These are phyloP conservation scores for Orchestia grillus DNA, from an alignment of 1,140 invertebrate genomes.

Conservation along the genomic window DNA sequence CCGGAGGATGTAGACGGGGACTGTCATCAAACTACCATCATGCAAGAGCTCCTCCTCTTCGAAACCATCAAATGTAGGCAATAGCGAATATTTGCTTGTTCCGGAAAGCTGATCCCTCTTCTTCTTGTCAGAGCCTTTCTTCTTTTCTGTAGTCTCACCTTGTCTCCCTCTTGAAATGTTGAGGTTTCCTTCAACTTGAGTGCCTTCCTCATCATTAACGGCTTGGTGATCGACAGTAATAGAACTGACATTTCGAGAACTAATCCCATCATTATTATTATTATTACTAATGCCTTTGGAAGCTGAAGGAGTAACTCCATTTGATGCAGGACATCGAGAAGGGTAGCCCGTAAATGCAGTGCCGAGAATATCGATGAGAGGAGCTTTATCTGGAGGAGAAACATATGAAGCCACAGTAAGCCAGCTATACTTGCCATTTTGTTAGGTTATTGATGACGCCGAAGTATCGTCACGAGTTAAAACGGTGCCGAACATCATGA, in stretches of 20 bases:
- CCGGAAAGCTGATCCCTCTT: neutral
- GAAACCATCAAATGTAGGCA: neutral
- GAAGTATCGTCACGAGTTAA: neutral
- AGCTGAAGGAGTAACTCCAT: neutral
- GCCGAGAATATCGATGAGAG: slow-evolving; percentile 15
- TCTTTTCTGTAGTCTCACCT: neutral
- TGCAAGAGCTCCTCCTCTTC: neutral
- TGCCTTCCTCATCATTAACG: neutral
- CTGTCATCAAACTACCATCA: slow-evolving; percentile 1
- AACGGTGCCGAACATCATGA: neutral
- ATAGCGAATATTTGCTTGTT: neutral
- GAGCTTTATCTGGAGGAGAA: slow-evolving; percentile 28
- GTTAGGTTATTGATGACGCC: neutral
- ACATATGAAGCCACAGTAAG: neutral
- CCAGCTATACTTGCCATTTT: neutral
- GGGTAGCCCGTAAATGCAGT: slow-evolving; percentile 1
- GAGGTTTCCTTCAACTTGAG: neutral
- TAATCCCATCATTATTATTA: no score
- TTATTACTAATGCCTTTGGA: neutral
- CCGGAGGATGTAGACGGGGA: slow-evolving; percentile 19
- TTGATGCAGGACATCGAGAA: neutral
- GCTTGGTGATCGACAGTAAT: neutral
- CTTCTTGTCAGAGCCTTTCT: neutral
- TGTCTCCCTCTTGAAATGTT: neutral
- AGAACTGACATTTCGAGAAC: neutral